A percentile compares a stretch with the other conserved stretches of the same genome.
Conservation (phyloP, 2,113 vertebrate genomes). For the Seriola aureovittata region DNA sequence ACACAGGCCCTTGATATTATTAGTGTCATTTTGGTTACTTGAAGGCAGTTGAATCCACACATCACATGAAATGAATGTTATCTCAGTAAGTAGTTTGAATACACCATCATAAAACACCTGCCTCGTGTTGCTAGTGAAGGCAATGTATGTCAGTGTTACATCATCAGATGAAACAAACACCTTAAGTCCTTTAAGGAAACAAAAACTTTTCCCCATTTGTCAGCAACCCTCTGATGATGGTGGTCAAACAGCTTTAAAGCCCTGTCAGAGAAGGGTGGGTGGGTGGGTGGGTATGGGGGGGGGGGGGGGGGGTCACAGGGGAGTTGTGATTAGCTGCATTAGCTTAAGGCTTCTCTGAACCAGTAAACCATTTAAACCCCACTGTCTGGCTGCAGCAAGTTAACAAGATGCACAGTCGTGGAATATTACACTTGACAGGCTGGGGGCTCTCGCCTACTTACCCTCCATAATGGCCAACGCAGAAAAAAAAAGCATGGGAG, state of each 20-base stretch:
- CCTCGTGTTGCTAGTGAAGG: neutral
- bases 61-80: neutral
- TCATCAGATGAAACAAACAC: constrained; percentile 3
- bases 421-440: constrained; percentile 48
- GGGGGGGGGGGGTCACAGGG: constrained; percentile 42
- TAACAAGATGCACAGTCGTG: constrained; percentile 48
- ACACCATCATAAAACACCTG: constrained; percentile 7
- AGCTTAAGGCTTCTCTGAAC: constrained; percentile 54
- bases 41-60: neutral
- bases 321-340: constrained; percentile 60
- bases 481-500: neutral
- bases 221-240: constrained; percentile 1
- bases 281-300: neutral
- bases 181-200: neutral
- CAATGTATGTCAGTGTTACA: neutral
- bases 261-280: constrained; percentile 31
- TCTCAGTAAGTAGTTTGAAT: constrained; percentile 22
- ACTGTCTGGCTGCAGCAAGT: constrained; percentile 58
- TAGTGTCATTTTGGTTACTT: neutral
- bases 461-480: neutral
- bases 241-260: constrained; percentile 36
- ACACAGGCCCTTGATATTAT: neutral
- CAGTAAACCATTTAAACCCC: constrained; percentile 74
- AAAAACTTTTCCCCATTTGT: neutral
- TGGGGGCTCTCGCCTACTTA: neutral